Evolutionary conservation across 2,797 vertebrate genomes (phyloP).

Genomic region (Podargus strigoides): DNA sequence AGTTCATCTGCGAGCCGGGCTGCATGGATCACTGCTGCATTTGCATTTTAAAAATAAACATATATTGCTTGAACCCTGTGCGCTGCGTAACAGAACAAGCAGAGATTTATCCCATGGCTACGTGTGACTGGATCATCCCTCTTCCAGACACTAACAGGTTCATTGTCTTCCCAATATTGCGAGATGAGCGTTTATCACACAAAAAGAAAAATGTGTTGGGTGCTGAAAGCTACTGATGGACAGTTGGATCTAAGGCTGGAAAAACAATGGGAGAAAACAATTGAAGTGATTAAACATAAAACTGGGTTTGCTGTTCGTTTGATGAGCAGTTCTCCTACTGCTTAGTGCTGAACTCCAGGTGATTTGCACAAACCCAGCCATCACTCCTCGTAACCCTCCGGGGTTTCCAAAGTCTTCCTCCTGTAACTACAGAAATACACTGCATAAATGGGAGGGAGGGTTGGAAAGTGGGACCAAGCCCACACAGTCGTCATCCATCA

Average conservation of each 20-base stretch:
- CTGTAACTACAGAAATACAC: accelerated
- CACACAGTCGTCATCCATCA: accelerated
- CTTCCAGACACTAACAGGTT: background rate
- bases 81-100: background rate
- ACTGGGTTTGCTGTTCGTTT: background rate
- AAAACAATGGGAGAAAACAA: background rate
- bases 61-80: background rate
- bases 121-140: background rate
- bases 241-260: background rate
- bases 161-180: background rate
- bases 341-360: background rate
- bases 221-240: background rate
- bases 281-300: background rate
- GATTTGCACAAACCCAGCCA: no score
- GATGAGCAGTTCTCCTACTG: background rate
- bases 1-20: background rate
- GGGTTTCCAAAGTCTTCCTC: background rate
- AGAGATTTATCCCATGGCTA: background rate
- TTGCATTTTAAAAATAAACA: background rate
- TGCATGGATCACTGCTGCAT: background rate
- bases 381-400: background rate
- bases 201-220: background rate
- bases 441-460: accelerated
- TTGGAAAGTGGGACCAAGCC: background rate
- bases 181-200: background rate